These are phyloP conservation scores for Pseudorasbora parva DNA, from an alignment of 2,113 vertebrate genomes.

Conservation along the genomic window DNA sequence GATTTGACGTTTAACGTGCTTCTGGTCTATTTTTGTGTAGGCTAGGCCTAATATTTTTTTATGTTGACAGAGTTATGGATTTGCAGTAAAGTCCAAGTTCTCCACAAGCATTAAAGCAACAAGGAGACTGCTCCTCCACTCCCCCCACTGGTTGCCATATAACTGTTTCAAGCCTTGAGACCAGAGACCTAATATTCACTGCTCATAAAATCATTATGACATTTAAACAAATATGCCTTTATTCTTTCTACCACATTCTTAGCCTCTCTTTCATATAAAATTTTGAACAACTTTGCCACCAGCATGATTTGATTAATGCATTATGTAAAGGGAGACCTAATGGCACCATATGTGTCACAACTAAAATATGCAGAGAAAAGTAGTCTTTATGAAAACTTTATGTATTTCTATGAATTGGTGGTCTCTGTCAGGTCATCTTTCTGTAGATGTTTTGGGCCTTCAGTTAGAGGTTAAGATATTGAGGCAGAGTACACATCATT, in stretches of 20 bases:
- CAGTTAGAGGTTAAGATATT: background rate
- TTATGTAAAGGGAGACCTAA: background rate
- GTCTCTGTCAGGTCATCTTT: background rate
- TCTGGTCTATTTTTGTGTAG: background rate
- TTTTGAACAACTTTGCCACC: background rate
- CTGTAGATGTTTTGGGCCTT: background rate
- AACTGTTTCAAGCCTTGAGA: background rate
- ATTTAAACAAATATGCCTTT: background rate
- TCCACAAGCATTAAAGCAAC: background rate
- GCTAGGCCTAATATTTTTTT: background rate
- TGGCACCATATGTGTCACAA: background rate
- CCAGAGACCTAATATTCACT: background rate
- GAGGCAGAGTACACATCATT: background rate
- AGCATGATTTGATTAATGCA: background rate
- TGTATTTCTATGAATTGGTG: background rate
- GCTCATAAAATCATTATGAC: background rate
- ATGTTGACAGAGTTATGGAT: background rate
- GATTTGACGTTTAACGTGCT: background rate
- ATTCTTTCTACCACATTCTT: background rate
- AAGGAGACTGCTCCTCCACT: background rate
- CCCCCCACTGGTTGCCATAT: background rate
- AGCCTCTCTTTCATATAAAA: background rate
- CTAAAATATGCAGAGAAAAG: slow-evolving; percentile 9
- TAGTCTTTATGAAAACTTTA: background rate
- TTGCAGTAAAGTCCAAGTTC: background rate